A percentile compares a stretch with the other conserved stretches of the same genome.
These are phyloP conservation scores for Trichacis sp. DNA, from an alignment of 2,888 invertebrate species.

Conservation along the genomic window DNA sequence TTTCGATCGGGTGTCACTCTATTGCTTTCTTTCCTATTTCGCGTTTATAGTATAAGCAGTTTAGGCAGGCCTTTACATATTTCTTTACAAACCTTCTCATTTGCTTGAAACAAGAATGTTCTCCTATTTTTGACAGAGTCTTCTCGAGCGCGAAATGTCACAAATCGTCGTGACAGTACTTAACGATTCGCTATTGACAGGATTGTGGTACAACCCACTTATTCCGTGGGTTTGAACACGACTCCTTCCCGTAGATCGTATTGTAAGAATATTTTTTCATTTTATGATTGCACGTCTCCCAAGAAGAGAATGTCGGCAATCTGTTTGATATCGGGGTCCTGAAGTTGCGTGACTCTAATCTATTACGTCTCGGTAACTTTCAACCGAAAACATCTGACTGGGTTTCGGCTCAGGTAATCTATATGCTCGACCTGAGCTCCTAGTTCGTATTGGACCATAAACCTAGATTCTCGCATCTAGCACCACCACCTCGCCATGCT, in stretches of 20 bases:
- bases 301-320: slow-evolving; percentile 28
- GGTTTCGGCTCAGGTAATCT: slow-evolving; percentile 45
- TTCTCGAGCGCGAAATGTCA: slow-evolving; percentile 62
- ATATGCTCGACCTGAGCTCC: slow-evolving; percentile 41
- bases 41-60: slow-evolving; percentile 61
- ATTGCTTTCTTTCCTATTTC: not conserved
- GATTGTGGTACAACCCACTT: slow-evolving; percentile 56
- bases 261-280: slow-evolving; percentile 23
- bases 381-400: slow-evolving; percentile 9
- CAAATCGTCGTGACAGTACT: slow-evolving; percentile 60
- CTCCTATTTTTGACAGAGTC: slow-evolving; percentile 51
- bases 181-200: slow-evolving; percentile 50
- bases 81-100: slow-evolving; percentile 60
- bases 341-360: slow-evolving; percentile 42
- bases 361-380: slow-evolving; percentile 40
- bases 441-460: slow-evolving; percentile 36
- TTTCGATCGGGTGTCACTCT: slow-evolving; percentile 9
- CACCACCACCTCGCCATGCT: slow-evolving; percentile 55
- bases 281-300: slow-evolving; percentile 16
- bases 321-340: slow-evolving; percentile 31
- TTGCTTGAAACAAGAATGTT: slow-evolving; percentile 64
- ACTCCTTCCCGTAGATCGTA: slow-evolving; percentile 5
- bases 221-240: slow-evolving; percentile 2
- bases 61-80: slow-evolving; percentile 63
- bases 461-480: slow-evolving; percentile 42